Conservation (phyloP, 2,113 vertebrate species). For the Tympanuchus pallidicinctus region DNA sequence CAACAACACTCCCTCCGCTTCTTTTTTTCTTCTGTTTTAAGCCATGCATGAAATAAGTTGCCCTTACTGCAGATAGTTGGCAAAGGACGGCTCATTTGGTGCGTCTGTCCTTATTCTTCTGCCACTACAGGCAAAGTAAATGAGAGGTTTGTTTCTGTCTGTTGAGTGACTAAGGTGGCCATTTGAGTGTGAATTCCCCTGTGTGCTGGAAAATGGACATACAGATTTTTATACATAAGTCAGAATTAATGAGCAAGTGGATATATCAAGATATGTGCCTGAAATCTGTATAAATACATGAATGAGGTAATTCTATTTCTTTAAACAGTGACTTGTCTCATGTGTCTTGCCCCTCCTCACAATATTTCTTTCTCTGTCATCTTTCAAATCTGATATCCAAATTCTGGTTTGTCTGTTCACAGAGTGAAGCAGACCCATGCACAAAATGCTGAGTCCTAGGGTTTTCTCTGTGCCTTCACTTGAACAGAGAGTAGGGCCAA, state of each 20-base stretch:
- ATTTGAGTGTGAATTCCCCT: neutral
- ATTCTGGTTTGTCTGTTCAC: neutral
- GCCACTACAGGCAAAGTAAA: neutral
- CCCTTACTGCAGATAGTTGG: neutral
- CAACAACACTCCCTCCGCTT: neutral
- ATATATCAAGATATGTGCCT: neutral
- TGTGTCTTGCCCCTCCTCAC: neutral
- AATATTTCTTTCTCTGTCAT: neutral
- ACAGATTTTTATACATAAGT: neutral
- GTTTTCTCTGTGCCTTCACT: neutral
- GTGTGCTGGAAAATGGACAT: neutral
- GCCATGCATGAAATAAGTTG: neutral
- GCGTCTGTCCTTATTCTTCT: neutral
- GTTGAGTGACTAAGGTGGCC: neutral
- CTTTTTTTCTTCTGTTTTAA: neutral
- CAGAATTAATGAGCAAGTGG: neutral
- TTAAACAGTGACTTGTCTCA: neutral
- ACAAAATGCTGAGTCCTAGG: fast-evolving
- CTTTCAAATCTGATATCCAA: neutral
- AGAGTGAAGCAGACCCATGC: neutral
- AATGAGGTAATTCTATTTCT: neutral
- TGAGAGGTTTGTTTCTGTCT: neutral
- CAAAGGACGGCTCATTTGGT: neutral
- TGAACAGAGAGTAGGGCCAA: no score
- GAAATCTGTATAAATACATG: neutral